phyloP scores from a whole-genome alignment of 2,888 invertebrate genomes.

The Eristalis tenax region DNA sequence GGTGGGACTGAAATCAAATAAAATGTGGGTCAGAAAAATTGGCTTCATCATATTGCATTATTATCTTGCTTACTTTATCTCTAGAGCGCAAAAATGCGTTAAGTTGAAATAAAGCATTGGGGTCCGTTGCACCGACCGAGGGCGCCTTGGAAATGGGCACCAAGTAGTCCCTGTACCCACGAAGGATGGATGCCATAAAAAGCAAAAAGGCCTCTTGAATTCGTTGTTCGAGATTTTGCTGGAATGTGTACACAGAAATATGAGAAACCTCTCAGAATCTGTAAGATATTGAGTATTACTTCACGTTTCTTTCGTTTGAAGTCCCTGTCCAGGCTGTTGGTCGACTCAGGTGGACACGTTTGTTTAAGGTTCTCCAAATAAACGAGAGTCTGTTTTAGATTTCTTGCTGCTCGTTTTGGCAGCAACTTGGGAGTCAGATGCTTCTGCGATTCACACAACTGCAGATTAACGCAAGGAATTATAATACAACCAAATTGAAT shows the following conservation, averaged over 20 bases:
- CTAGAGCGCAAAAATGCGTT: conserved; percentile 93
- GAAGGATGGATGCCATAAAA: conserved; percentile 95
- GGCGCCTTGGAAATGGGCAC: conserved; percentile 97
- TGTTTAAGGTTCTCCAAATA: conserved; percentile 86
- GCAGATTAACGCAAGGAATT: conserved; percentile 59
- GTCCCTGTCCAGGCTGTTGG: conserved; percentile 89
- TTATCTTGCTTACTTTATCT: conserved; percentile 85
- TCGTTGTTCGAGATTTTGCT: conserved; percentile 93
- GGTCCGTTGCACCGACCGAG: conserved; percentile 96
- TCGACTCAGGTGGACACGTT: conserved; percentile 82
- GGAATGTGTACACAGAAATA: background rate
- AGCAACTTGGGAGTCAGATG: conserved; percentile 90
- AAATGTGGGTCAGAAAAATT: background rate
- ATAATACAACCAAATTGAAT: conserved; percentile 57
- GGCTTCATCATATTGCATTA: background rate
- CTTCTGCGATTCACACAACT: conserved; percentile 93
- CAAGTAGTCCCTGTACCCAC: conserved; percentile 93
- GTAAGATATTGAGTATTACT: conserved; percentile 69
- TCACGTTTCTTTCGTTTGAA: conserved; percentile 91
- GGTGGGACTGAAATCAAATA: conserved; percentile 83
- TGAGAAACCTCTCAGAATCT: background rate
- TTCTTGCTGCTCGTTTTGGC: conserved; percentile 93
- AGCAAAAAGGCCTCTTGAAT: conserved; percentile 98
- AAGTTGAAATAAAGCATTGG: conserved; percentile 96
- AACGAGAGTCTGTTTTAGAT: conserved; percentile 90